Evolutionary conservation across 2,113 vertebrate species (phyloP).

Genomic region (Peromyscus maniculatus): DNA sequence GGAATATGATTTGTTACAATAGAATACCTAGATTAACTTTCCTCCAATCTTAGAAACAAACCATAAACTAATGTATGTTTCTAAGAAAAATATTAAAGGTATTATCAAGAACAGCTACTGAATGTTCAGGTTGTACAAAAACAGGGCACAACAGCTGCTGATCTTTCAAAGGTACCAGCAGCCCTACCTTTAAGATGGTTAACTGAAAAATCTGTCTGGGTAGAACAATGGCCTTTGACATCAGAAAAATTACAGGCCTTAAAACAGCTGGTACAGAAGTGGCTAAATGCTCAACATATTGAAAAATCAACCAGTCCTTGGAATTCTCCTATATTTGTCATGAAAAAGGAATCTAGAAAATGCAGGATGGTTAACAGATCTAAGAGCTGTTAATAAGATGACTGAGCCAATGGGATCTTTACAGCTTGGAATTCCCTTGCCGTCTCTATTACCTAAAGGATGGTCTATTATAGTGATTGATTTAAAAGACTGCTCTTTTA

Average conservation of each 20-base stretch:
- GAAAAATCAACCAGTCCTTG: background rate
- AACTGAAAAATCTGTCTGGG: background rate
- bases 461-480: background rate
- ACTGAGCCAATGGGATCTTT: background rate
- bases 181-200: background rate
- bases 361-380: background rate
- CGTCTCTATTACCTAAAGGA: background rate
- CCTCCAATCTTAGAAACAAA: background rate
- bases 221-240: background rate
- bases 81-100: background rate
- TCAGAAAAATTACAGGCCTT: background rate
- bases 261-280: background rate
- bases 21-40: background rate
- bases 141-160: background rate
- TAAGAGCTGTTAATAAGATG: background rate
- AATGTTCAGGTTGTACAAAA: background rate
- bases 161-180: background rate
- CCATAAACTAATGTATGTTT: background rate
- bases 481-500: background rate
- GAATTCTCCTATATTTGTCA: background rate
- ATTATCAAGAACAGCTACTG: no score
- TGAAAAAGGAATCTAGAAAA: background rate
- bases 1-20: background rate
- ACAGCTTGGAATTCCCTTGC: background rate
- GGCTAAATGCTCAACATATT: background rate